These are phyloP conservation scores for Centruroides vittatus DNA, from an alignment of 1,140 invertebrate species.

Conservation along the genomic window DNA sequence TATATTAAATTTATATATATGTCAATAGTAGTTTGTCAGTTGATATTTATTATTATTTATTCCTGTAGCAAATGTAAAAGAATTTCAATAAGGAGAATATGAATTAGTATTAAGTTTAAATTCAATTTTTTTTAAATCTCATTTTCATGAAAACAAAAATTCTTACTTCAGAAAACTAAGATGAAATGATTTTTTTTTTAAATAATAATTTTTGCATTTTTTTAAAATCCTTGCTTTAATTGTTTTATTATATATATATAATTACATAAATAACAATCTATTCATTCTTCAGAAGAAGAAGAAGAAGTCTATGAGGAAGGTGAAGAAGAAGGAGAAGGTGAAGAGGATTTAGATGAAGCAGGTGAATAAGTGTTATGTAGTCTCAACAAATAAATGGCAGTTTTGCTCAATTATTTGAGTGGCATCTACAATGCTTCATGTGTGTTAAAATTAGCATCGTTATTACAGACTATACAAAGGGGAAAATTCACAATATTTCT, in stretches of 20 bases:
- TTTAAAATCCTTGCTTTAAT: no score
- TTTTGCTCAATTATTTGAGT: slow-evolving; percentile 10
- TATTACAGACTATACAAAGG: neutral
- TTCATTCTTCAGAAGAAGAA: slow-evolving; percentile 16
- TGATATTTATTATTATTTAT: no score
- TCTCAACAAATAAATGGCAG: slow-evolving; percentile 10
- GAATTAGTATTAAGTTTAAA: no score
- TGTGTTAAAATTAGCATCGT: neutral
- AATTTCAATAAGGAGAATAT: no score
- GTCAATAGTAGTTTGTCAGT: no score
- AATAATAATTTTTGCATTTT: no score
- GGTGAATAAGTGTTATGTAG: slow-evolving; percentile 13
- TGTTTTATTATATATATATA: neutral
- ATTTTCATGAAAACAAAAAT: no score
- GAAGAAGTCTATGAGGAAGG: slow-evolving; percentile 27
- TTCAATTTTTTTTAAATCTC: no score
- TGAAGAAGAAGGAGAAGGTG: slow-evolving; percentile 20
- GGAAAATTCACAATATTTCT: neutral
- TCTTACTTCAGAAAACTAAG: no score
- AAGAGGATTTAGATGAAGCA: slow-evolving; percentile 15
- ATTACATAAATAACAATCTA: slow-evolving; percentile 13
- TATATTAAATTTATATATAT: no score
- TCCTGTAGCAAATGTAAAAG: no score
- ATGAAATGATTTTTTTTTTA: no score
- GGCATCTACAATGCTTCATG: neutral